Percentiles rank a stretch among this genome's conserved stretches.
Conservation (phyloP, 2,888 invertebrate genomes). For the Hipparchia sbordonii region DNA sequence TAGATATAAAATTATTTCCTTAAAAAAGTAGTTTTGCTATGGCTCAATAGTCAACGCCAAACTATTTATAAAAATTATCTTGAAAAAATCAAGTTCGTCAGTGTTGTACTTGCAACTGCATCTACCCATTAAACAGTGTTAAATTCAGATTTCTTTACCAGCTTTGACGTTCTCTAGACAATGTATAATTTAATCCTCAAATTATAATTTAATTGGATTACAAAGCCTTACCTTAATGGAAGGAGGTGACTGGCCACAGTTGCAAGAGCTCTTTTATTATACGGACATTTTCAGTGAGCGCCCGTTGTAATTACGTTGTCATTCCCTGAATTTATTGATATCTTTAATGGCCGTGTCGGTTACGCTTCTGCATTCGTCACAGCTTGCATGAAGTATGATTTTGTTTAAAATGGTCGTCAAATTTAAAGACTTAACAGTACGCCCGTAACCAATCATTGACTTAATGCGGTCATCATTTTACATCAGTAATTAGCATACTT, state of each 20-base stretch:
- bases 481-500: not conserved
- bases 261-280: conserved; percentile 52
- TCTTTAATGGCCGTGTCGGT: conserved; percentile 64
- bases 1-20: too few relatives aligned
- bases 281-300: conserved; percentile 59
- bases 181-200: conserved; percentile 44
- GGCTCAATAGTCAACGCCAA: too few relatives aligned
- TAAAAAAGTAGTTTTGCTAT: too few relatives aligned
- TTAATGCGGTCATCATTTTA: conserved; percentile 3
- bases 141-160: conserved; percentile 8
- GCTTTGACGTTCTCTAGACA: conserved; percentile 46
- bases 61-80: too few relatives aligned
- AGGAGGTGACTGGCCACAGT: conserved; percentile 47
- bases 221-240: conserved; percentile 61
- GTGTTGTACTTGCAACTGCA: not conserved
- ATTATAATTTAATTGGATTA: conserved; percentile 59
- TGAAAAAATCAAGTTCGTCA: not conserved
- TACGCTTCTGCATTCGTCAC: conserved; percentile 55
- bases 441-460: conserved; percentile 6
- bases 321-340: conserved; percentile 64
- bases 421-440: conserved; percentile 31
- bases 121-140: not conserved
- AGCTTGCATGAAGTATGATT: conserved; percentile 40
- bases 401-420: conserved; percentile 37
- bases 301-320: conserved; percentile 66